Evolutionary conservation across 1,140 invertebrate genomes (phyloP).

Genomic region (Mizuhopecten yessoensis): DNA sequence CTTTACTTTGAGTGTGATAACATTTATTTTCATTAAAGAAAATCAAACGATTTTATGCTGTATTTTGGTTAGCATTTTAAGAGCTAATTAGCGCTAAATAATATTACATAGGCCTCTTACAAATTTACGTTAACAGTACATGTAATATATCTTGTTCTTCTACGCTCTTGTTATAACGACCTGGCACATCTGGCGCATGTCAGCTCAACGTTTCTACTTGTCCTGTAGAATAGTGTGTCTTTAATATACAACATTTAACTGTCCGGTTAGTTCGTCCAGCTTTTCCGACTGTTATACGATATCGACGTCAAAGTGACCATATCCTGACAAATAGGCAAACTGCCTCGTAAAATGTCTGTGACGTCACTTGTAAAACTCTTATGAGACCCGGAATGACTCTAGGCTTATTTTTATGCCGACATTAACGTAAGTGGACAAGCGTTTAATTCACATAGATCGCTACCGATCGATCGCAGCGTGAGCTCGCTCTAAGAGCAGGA

Average conservation of each 20-base stretch:
- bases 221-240: too few relatives aligned
- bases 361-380: constrained; percentile 3
- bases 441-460: constrained; percentile 34
- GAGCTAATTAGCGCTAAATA: too few relatives aligned
- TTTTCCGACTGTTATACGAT: neutral
- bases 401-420: neutral
- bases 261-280: neutral
- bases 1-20: too few relatives aligned
- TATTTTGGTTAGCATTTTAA: too few relatives aligned
- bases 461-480: neutral
- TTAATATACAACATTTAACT: neutral
- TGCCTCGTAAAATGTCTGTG: constrained; percentile 13
- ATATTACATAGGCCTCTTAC: too few relatives aligned
- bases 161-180: too few relatives aligned
- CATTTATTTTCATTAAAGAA: too few relatives aligned
- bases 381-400: neutral
- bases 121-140: too few relatives aligned
- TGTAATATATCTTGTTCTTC: too few relatives aligned
- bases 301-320: constrained; percentile 5
- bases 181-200: too few relatives aligned
- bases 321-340: neutral
- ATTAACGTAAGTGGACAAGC: constrained; percentile 18
- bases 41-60: too few relatives aligned
- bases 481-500: constrained; percentile 22
- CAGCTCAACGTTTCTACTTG: too few relatives aligned